Evolutionary conservation across 2,797 vertebrate genomes (phyloP).

Genomic region (Tauraco hartlaubi): DNA sequence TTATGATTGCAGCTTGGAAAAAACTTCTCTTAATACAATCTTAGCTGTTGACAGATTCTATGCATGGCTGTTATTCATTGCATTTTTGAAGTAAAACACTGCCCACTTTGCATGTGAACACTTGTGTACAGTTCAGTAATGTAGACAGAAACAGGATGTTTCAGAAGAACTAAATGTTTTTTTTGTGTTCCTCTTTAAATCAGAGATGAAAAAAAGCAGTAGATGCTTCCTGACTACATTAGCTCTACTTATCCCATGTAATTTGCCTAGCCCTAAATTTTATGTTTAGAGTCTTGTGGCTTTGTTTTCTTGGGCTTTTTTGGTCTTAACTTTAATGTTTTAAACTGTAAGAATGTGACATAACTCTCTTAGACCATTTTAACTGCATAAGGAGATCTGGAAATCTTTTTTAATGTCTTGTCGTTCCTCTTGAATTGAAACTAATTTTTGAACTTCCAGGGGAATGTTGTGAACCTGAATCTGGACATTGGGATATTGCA

Average conservation of each 20-base stretch:
- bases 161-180: background rate
- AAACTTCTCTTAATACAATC: background rate
- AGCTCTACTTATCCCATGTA: background rate
- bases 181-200: background rate
- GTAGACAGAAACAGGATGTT: background rate
- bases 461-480: background rate
- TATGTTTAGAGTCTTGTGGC: background rate
- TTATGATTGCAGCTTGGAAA: background rate
- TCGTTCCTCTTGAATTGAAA: background rate
- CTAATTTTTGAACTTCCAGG: background rate
- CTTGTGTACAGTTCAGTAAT: background rate
- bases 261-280: background rate
- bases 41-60: fast-evolving
- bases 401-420: background rate
- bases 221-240: background rate
- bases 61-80: background rate
- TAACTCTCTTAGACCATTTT: background rate
- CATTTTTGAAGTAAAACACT: background rate
- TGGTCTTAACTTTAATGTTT: background rate
- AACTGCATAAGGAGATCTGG: background rate
- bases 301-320: background rate
- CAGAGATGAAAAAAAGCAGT: background rate
- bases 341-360: background rate
- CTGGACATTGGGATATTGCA: background rate
- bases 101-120: background rate